Evolutionary conservation across 2,888 invertebrate species (phyloP).

Genomic region (Caenorhabditis virilis): DNA sequence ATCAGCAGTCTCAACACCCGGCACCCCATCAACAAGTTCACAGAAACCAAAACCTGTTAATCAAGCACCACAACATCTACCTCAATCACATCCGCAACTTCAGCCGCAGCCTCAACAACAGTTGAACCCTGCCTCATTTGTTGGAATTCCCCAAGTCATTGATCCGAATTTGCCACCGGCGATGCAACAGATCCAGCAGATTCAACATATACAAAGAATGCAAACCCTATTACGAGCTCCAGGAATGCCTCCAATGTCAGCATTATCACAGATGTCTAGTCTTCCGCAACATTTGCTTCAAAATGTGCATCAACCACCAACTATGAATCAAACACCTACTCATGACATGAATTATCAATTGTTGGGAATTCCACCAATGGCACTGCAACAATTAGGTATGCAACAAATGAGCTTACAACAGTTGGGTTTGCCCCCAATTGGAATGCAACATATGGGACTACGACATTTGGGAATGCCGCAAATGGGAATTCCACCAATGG

Average conservation of each 20-base stretch:
- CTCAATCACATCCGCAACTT: not conserved
- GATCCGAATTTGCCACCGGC: not conserved
- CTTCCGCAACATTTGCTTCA: conserved; percentile 1
- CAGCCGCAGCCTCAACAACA: not conserved
- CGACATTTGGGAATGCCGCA: not conserved
- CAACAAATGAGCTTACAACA: not conserved
- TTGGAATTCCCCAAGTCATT: not conserved
- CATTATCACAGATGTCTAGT: too few species aligned
- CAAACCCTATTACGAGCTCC: conserved; percentile 10
- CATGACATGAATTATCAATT: too few species aligned
- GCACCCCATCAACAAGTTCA: not conserved
- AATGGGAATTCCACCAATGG: not conserved
- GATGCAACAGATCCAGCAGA: conserved; percentile 3
- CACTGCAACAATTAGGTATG: conserved; percentile 1
- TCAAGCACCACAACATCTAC: not conserved
- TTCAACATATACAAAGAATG: conserved; percentile 6
- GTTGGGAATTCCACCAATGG: too few species aligned
- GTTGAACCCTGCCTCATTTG: not conserved
- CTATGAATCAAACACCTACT: not conserved
- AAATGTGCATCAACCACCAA: not conserved
- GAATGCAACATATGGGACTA: not conserved
- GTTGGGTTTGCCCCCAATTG: not conserved
- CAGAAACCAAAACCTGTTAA: not conserved
- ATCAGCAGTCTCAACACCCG: too few species aligned
- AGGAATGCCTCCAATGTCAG: conserved; percentile 13